phyloP scores from a whole-genome alignment of 2,888 invertebrate genomes.

The Seladonia tumulorum region DNA sequence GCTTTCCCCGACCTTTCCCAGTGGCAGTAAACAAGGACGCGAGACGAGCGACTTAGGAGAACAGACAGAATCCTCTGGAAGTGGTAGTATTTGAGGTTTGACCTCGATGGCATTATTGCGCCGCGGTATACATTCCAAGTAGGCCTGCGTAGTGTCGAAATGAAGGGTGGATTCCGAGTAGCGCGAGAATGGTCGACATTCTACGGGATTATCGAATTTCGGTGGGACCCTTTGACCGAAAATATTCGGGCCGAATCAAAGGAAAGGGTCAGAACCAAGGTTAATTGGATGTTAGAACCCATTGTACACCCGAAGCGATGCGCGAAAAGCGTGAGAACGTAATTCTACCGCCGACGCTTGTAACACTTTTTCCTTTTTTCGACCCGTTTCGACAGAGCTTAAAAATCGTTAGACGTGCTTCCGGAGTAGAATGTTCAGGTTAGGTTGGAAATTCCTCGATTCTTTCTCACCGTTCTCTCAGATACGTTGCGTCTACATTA shows the following conservation, averaged over 20 bases:
- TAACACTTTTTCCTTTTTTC: background rate
- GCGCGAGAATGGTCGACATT: background rate
- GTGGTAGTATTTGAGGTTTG: conserved; percentile 1
- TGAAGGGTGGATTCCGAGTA: conserved; percentile 21
- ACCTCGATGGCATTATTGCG: conserved; percentile 3
- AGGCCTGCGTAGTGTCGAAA: conserved; percentile 2
- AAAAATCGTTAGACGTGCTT: background rate
- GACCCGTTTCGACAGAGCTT: background rate
- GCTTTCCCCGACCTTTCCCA: background rate
- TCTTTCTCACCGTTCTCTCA: background rate
- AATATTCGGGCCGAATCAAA: background rate
- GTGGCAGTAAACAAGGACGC: background rate
- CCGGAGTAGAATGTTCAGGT: background rate
- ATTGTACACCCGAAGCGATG: background rate
- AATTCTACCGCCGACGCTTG: background rate
- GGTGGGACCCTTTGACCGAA: background rate
- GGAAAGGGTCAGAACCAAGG: background rate
- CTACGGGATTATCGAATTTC: conserved; percentile 32
- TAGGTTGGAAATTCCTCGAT: background rate
- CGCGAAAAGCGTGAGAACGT: background rate
- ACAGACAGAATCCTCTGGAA: background rate
- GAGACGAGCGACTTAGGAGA: background rate
- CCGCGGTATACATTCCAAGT: background rate
- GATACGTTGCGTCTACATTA: background rate
- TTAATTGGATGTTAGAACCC: conserved; percentile 5